Evolutionary conservation across 92 coral and sea anemone species (phyloP).

Genomic region (Epizoanthus stellaris): DNA sequence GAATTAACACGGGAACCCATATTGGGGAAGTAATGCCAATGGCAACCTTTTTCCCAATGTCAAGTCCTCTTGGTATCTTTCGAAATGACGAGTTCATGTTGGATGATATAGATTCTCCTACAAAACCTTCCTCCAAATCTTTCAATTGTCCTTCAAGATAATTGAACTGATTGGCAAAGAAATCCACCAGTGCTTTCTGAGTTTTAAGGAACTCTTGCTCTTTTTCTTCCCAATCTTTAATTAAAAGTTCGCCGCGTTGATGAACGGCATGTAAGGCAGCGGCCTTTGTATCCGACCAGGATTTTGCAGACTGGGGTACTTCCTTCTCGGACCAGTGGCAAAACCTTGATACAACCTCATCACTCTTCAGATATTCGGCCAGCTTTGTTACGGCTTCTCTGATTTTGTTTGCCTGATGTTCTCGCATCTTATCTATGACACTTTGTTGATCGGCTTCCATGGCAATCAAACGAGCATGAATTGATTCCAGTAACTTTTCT

Average conservation of each 20-base stretch:
- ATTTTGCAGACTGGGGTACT: neutral
- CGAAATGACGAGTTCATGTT: neutral
- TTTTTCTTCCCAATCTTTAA: slow-evolving; percentile 21
- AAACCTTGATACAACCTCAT: neutral
- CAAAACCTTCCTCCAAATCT: too few species aligned
- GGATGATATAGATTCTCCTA: too few species aligned
- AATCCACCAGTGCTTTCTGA: neutral
- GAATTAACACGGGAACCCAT: slow-evolving; percentile 13
- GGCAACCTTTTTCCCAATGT: slow-evolving; percentile 12
- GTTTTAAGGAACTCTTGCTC: neutral
- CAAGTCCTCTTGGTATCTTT: too few species aligned
- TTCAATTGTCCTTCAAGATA: too few species aligned
- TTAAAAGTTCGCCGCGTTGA: neutral
- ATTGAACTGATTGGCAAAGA: slow-evolving; percentile 1
- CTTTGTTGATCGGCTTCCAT: too few species aligned
- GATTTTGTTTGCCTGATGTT: too few species aligned
- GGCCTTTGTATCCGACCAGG: slow-evolving; percentile 14
- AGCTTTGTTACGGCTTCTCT: neutral
- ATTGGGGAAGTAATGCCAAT: slow-evolving; percentile 25
- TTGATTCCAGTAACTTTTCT: too few species aligned
- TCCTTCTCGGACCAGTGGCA: neutral
- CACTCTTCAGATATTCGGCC: neutral
- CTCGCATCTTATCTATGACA: too few species aligned
- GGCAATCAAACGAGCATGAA: too few species aligned
- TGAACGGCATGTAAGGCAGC: neutral